phyloP scores from a whole-genome alignment of 2,888 invertebrate species.

The Pristionchus japonicus region DNA sequence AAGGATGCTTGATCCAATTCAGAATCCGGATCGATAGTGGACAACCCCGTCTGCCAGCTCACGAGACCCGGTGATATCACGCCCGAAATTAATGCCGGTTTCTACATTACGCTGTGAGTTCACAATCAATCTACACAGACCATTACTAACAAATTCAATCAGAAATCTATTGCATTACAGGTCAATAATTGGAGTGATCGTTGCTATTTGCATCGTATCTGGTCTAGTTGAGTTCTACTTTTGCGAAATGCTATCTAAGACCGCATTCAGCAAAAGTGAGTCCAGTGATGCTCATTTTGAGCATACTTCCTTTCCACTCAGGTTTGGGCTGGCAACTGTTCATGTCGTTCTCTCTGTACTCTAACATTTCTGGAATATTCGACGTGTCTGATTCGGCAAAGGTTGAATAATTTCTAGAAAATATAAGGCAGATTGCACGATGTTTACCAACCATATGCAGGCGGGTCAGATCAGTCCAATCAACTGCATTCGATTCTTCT shows the following conservation, averaged over 20 bases:
- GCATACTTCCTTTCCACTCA: no score
- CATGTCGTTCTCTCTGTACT: conserved; percentile 44
- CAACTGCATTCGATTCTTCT: conserved; percentile 43
- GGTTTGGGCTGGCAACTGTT: conserved; percentile 6
- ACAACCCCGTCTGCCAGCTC: neutral
- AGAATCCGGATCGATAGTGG: neutral
- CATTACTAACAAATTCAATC: no score
- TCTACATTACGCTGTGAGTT: conserved; percentile 22
- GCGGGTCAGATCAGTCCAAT: conserved; percentile 41
- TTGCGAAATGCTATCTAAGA: neutral
- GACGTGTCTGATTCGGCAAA: neutral
- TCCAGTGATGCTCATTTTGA: neutral
- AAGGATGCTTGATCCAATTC: no score
- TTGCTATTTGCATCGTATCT: neutral
- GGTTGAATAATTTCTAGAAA: no score
- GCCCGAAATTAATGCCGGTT: neutral
- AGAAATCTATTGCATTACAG: neutral
- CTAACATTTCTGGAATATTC: conserved; percentile 23
- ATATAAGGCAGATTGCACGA: no score
- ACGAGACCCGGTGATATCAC: neutral
- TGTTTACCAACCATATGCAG: no score
- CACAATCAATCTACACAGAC: no score
- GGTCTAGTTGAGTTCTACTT: conserved; percentile 28
- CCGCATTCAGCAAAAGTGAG: neutral
- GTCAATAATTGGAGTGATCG: neutral